A percentile compares a stretch with the other conserved stretches of the same genome.
These are phyloP conservation scores for Drosophila kokeensis DNA, from an alignment of 2,888 invertebrate genomes.

Conservation along the genomic window DNA sequence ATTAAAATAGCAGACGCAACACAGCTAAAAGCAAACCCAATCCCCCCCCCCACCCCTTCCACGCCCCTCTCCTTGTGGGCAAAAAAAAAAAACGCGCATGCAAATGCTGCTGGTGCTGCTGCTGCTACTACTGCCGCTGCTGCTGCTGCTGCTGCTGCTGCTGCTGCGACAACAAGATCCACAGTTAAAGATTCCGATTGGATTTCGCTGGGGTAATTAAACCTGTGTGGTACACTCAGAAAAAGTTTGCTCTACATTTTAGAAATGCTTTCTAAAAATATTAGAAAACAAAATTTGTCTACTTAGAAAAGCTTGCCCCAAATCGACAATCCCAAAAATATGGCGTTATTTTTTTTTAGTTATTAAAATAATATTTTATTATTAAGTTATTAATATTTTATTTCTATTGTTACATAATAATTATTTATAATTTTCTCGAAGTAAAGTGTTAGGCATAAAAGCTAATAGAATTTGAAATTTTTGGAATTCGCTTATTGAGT, in stretches of 20 bases:
- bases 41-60: not conserved
- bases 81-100: conserved; percentile 39
- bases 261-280: not conserved
- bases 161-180: conserved; percentile 16
- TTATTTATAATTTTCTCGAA: not conserved
- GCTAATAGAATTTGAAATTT: not conserved
- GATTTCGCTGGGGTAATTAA: conserved; percentile 67
- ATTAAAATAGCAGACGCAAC: conserved; percentile 73
- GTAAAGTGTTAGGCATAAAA: not conserved
- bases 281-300: not conserved
- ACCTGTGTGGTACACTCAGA: conserved; percentile 46
- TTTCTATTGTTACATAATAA: not conserved
- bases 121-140: too few relatives aligned
- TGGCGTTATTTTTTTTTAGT: not conserved
- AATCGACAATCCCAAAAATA: not conserved
- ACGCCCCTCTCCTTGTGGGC: not conserved
- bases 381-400: not conserved
- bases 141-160: conserved; percentile 6
- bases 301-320: not conserved
- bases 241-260: not conserved
- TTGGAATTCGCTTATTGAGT: not conserved
- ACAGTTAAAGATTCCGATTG: conserved; percentile 48
- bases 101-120: conserved; percentile 42
- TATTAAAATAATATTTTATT: not conserved
- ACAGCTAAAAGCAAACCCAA: conserved; percentile 1